Conservation (phyloP, 1,140 invertebrate species). For the Pararge aegeria region DNA sequence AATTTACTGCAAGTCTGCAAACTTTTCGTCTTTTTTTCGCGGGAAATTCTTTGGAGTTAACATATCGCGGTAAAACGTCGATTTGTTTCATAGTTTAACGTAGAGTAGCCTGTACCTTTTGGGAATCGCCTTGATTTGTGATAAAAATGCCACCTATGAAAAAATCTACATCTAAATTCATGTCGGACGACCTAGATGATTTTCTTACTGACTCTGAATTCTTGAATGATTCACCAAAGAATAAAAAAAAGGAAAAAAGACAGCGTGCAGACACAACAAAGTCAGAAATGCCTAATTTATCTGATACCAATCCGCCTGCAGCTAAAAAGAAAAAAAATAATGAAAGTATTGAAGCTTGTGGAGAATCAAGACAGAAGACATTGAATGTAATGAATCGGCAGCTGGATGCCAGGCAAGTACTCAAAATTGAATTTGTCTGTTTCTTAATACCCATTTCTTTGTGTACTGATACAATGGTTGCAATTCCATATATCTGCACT, state of each 20-base stretch:
- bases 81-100: too few relatives aligned
- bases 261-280: slow-evolving; percentile 31
- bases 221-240: slow-evolving; percentile 46
- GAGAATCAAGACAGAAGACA: slow-evolving; percentile 50
- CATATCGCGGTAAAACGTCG: too few relatives aligned
- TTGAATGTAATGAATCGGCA: slow-evolving; percentile 46
- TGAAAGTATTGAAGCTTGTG: slow-evolving; percentile 36
- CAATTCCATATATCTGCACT: too few relatives aligned
- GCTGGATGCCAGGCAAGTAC: slow-evolving; percentile 43
- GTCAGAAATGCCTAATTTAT: slow-evolving; percentile 35
- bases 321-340: slow-evolving; percentile 46
- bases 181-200: slow-evolving; percentile 51
- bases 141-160: not conserved
- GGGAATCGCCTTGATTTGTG: not conserved
- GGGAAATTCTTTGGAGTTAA: not conserved
- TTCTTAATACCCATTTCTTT: not conserved
- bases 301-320: slow-evolving; percentile 34
- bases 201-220: slow-evolving; percentile 53
- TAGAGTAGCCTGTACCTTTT: too few relatives aligned
- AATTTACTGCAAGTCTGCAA: not conserved
- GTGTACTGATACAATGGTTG: too few relatives aligned
- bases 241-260: slow-evolving; percentile 48
- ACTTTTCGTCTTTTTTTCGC: not conserved
- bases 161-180: slow-evolving; percentile 45
- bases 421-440: not conserved